Evolutionary conservation across 2,888 invertebrate genomes (phyloP), one percentile per base, ranked within the genome.

Genomic region (Xestia ashworthii): DNA sequence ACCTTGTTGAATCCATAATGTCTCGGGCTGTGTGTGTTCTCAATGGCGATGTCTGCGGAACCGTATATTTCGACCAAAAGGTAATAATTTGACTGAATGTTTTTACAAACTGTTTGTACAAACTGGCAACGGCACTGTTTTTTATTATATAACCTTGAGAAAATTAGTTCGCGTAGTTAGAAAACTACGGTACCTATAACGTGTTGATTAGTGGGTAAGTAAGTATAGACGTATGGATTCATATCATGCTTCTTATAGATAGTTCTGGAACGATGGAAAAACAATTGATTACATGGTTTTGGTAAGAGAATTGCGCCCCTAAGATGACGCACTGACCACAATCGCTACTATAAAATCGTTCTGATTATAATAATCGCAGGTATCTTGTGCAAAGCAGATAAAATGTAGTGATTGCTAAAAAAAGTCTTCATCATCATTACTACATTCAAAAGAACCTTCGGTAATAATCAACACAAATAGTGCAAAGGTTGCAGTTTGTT

Each of bases 1-100:
- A 67, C 16, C 8, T n/a, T 25, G 38, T 70, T 58, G 12, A 32
- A 74, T 68, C 66, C 82, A 94, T 90, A 87, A 98, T 98, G 98
- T 95, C 97, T 41, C 98, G 98, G 97, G 99, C 99, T 78, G 99
- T 99, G 80, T 98, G 98, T 93, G 98, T 99, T 88, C 97, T 99
- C 85, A 98, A 98, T 85, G 99, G 99, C 44, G 98, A 99, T 93
- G 98, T 98, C 58, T 97, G 97, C 89, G 99, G 99, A 85, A 98
- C 98, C 14, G 96, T 99, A 78, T 98, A 96, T 94, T 99, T 99
- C 92, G 97, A 98, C 78, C 99, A 99, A 95, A 96, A 97, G 94
- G 98, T 98, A 96, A 79, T 71, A 76, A 58, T 32, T 16, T 25
- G 16, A 65, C 32, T n/a, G 67, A n/a, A 41, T 71, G 64, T 12